These are phyloP conservation scores for Psylliodes chrysocephalus DNA, from an alignment of 2,888 invertebrate genomes.

Conservation along the genomic window DNA sequence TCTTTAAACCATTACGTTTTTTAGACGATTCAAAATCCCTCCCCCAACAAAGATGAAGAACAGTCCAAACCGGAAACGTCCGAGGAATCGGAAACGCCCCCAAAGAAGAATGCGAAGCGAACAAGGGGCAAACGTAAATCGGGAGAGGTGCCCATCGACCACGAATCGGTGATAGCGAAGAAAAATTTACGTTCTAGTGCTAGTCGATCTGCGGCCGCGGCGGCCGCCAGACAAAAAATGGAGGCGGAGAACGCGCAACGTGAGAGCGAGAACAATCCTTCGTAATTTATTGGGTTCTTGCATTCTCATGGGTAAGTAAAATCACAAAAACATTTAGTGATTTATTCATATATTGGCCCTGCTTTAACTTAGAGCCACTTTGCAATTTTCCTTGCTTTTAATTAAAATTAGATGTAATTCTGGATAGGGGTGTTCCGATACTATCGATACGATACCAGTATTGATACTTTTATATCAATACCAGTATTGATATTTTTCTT, in stretches of 20 bases:
- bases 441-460: too few species aligned
- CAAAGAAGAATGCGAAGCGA: constrained; percentile 61
- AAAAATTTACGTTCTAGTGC: constrained; percentile 78
- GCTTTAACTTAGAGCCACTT: too few species aligned
- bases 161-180: constrained; percentile 69
- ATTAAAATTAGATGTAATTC: too few species aligned
- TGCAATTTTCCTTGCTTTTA: too few species aligned
- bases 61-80: constrained; percentile 35
- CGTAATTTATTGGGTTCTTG: constrained; percentile 39
- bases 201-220: constrained; percentile 72
- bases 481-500: too few species aligned
- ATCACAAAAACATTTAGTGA: background rate
- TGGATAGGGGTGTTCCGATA: too few species aligned
- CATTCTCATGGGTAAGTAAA: background rate
- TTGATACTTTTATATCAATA: too few species aligned
- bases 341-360: too few species aligned
- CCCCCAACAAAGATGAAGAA: constrained; percentile 28
- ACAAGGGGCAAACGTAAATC: constrained; percentile 64
- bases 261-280: constrained; percentile 56
- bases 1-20: too few species aligned
- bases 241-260: constrained; percentile 61
- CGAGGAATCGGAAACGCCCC: constrained; percentile 50
- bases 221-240: constrained; percentile 66
- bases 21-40: background rate
- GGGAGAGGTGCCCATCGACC: constrained; percentile 66